phyloP scores from a whole-genome alignment of 2,797 vertebrate species.

The Enteromius trimaculatus region DNA sequence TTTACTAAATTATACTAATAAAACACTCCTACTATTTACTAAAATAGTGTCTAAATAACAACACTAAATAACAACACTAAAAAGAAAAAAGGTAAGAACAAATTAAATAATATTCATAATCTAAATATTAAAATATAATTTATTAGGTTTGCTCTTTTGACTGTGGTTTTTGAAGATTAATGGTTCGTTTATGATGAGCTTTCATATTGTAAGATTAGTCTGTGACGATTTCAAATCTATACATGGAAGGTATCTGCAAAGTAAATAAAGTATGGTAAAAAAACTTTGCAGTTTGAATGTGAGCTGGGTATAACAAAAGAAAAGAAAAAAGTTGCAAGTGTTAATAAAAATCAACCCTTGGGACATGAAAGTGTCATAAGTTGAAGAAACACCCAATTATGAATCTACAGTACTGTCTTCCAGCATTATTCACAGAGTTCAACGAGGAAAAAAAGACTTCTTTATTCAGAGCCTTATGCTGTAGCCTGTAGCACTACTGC shows the following conservation, averaged over 20 bases:
- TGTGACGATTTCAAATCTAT: neutral
- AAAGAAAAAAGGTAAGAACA: neutral
- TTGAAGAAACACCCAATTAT: conserved; percentile 22
- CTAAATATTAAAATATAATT: neutral
- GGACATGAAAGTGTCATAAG: conserved; percentile 29
- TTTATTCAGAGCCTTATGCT: conserved; percentile 1
- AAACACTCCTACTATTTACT: neutral
- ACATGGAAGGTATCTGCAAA: neutral
- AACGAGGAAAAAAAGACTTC: neutral
- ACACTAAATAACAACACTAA: neutral
- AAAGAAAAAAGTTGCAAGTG: neutral
- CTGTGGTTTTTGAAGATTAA: neutral
- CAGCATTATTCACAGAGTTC: conserved; percentile 17
- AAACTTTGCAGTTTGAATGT: conserved; percentile 13
- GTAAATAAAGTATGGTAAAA: neutral
- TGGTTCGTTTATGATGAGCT: neutral
- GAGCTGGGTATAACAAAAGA: conserved; percentile 14
- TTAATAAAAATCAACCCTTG: conserved; percentile 23
- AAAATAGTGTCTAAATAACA: neutral
- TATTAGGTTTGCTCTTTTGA: neutral
- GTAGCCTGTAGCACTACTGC: conserved; percentile 13
- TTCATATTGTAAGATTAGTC: neutral
- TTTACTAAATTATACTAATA: too few species aligned
- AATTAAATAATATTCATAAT: neutral
- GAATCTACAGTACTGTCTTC: conserved; percentile 1